Evolutionary conservation across 2,888 invertebrate species (phyloP).

Genomic region (Willowsia nigromaculata): DNA sequence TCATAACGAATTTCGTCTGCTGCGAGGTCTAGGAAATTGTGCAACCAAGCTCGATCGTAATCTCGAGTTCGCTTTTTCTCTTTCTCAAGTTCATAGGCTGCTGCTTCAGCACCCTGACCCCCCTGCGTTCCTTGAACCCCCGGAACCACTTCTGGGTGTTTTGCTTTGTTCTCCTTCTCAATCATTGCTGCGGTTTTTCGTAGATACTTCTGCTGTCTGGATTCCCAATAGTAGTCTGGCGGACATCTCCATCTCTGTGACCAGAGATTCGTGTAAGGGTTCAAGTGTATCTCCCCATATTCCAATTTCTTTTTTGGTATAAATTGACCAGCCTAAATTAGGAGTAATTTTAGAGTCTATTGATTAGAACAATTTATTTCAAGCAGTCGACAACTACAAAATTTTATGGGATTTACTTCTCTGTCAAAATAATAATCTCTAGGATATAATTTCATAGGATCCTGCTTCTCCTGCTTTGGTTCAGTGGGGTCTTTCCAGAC

Average conservation of each 20-base stretch:
- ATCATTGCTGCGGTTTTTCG: slow-evolving; percentile 44
- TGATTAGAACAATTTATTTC: not conserved
- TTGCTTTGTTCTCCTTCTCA: not conserved
- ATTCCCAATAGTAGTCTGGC: slow-evolving; percentile 64
- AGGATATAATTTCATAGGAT: not conserved
- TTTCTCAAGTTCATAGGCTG: not conserved
- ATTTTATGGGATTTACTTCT: slow-evolving; percentile 6
- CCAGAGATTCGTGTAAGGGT: slow-evolving; percentile 63
- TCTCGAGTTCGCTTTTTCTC: slow-evolving; percentile 3
- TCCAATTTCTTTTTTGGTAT: slow-evolving; percentile 45
- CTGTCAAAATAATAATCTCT: slow-evolving; percentile 57
- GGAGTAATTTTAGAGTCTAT: not conserved
- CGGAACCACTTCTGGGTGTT: not conserved
- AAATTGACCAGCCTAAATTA: slow-evolving; percentile 51
- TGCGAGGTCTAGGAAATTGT: slow-evolving; percentile 57
- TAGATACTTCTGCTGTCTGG: slow-evolving; percentile 40
- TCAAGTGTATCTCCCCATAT: slow-evolving; percentile 52
- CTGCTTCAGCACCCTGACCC: not conserved
- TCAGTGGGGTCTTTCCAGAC: slow-evolving; percentile 41
- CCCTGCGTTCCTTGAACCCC: too few species aligned
- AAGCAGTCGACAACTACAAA: not conserved
- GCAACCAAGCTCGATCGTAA: slow-evolving; percentile 67
- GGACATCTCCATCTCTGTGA: slow-evolving; percentile 62
- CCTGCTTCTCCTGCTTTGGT: not conserved
- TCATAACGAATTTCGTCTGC: slow-evolving; percentile 61